Percentiles rank a stretch among this genome's conserved stretches.
These are phyloP conservation scores for Hyposoter didymator DNA, from an alignment of 2,888 invertebrate genomes.

Conservation along the genomic window DNA sequence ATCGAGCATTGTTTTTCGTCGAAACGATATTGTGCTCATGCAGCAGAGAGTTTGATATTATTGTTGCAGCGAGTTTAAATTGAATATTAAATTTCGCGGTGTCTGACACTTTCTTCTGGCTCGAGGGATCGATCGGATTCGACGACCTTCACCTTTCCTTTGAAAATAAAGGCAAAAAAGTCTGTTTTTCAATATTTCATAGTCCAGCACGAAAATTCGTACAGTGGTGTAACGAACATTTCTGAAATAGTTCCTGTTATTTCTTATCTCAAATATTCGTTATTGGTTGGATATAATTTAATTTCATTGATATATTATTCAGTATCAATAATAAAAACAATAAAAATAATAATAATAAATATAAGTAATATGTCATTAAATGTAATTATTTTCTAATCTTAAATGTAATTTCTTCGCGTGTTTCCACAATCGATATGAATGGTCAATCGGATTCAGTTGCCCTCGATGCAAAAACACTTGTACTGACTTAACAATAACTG, in stretches of 20 bases:
- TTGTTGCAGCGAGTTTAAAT: slow-evolving; percentile 29
- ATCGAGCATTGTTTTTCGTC: slow-evolving; percentile 10
- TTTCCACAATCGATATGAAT: background rate
- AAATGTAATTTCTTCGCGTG: background rate
- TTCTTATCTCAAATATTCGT: too few relatives aligned
- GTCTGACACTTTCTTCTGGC: slow-evolving; percentile 30
- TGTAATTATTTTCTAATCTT: too few relatives aligned
- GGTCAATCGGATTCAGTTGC: background rate
- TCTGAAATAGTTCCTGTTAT: too few relatives aligned
- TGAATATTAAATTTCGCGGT: slow-evolving; percentile 41
- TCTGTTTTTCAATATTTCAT: background rate
- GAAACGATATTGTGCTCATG: slow-evolving; percentile 9
- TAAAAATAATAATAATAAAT: too few relatives aligned
- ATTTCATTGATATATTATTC: too few relatives aligned
- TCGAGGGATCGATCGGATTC: slow-evolving; percentile 32
- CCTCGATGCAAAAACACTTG: background rate
- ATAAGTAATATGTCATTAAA: too few relatives aligned
- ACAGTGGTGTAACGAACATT: background rate
- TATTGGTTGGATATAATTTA: too few relatives aligned
- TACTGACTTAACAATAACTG: background rate
- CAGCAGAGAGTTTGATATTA: slow-evolving; percentile 3
- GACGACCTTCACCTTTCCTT: slow-evolving; percentile 42
- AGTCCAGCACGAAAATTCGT: background rate
- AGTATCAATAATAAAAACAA: too few relatives aligned
- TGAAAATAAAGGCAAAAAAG: background rate